phyloP scores from a whole-genome alignment of 2,888 invertebrate species.

The Agrochola litura region DNA sequence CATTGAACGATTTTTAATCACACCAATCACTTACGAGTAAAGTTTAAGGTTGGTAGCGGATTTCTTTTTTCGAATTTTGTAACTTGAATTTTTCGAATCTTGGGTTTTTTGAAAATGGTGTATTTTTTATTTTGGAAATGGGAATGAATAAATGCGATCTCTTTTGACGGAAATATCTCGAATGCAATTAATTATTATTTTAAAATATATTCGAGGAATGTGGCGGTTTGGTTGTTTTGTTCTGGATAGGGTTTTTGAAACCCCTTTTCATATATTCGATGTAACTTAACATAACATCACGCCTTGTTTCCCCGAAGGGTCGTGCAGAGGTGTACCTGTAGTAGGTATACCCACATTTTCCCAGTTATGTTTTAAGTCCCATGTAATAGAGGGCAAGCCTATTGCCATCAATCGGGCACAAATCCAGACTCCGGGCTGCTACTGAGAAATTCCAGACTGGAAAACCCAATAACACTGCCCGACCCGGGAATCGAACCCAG shows the following conservation, averaged over 20 bases:
- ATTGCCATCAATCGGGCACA: too few relatives aligned
- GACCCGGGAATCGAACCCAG: too few relatives aligned
- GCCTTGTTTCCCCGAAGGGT: too few relatives aligned
- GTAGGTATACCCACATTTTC: too few relatives aligned
- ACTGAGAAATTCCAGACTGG: too few relatives aligned
- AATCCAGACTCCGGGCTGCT: too few relatives aligned
- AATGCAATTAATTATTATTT: background rate
- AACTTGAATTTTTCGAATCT: constrained; percentile 23
- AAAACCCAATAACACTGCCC: too few relatives aligned
- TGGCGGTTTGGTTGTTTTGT: background rate
- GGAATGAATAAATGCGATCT: too few relatives aligned
- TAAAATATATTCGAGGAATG: background rate
- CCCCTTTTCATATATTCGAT: background rate
- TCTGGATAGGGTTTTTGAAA: background rate
- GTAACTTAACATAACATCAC: background rate
- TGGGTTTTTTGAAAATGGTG: background rate
- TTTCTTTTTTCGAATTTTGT: constrained; percentile 28
- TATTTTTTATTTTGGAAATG: background rate
- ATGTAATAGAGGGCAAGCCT: too few relatives aligned
- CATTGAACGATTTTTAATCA: constrained; percentile 75
- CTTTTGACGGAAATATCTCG: too few relatives aligned
- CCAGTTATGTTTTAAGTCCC: too few relatives aligned
- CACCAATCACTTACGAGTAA: constrained; percentile 65
- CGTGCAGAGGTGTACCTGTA: too few relatives aligned
- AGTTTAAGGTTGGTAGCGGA: constrained; percentile 60